Evolutionary conservation across 37 sponge, comb jelly and placozoan genomes (phyloP).

Genomic region (Chondrilla cf. caribensis): DNA sequence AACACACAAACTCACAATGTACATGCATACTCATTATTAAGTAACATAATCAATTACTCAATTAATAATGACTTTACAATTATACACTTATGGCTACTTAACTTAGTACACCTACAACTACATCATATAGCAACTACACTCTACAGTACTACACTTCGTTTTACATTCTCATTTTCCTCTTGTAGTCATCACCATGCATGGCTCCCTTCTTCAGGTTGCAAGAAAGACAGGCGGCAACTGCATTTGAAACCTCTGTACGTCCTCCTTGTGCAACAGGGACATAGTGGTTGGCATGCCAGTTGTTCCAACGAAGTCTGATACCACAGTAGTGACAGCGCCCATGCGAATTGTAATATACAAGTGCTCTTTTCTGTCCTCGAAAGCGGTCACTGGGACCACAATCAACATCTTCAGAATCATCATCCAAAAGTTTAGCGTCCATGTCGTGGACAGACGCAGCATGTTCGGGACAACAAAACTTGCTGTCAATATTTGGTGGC

Average conservation of each 20-base stretch:
- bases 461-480: background rate
- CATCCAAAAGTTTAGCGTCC: background rate
- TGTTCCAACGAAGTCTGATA: background rate
- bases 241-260: background rate
- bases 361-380: background rate
- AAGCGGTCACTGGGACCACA: background rate
- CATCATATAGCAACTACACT: too few species aligned
- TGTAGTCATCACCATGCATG: background rate
- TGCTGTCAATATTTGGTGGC: background rate
- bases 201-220: conserved; percentile 19
- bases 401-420: background rate
- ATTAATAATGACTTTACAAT: too few species aligned
- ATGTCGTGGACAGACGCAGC: background rate
- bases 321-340: conserved; percentile 2
- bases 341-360: background rate
- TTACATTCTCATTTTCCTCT: background rate
- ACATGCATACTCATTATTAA: too few species aligned
- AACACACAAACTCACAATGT: too few species aligned
- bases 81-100: too few species aligned
- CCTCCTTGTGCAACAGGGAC: conserved; percentile 12
- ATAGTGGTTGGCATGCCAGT: conserved; percentile 12
- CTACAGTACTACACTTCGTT: too few species aligned
- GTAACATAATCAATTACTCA: too few species aligned
- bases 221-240: background rate
- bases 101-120: too few species aligned